phyloP scores from a whole-genome alignment of 1,140 invertebrate genomes.

The Leguminivora glycinivorella region DNA sequence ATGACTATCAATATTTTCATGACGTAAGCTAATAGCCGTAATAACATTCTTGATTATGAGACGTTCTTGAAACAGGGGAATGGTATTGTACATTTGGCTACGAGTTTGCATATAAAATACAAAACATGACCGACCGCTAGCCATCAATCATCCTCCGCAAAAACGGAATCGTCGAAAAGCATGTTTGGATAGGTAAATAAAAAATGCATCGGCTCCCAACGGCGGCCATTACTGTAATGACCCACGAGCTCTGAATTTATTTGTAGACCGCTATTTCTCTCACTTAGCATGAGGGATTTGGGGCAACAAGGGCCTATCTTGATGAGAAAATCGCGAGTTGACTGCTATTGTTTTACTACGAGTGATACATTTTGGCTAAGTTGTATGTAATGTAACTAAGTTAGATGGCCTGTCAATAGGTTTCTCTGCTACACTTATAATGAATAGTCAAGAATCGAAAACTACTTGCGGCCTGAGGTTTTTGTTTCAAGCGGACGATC shows the following conservation, averaged over 20 bases:
- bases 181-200: slow-evolving; percentile 4
- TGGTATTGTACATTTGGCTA: too few species aligned
- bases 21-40: too few species aligned
- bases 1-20: too few species aligned
- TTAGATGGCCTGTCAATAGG: neutral
- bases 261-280: neutral
- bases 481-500: too few species aligned
- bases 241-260: slow-evolving; percentile 3
- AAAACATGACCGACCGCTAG: neutral
- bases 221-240: neutral
- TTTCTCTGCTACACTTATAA: neutral
- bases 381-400: neutral
- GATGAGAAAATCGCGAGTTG: neutral
- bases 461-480: too few species aligned
- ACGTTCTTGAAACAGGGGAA: too few species aligned
- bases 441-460: too few species aligned
- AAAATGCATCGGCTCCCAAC: neutral
- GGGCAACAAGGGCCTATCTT: neutral
- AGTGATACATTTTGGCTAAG: neutral
- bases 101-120: neutral
- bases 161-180: slow-evolving; percentile 2
- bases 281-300: neutral
- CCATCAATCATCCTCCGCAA: neutral
- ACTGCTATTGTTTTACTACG: neutral
- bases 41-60: too few species aligned